Base-by-base conservation (phyloP, 2,797 vertebrate genomes). In the Tolypeutes matacus region DNA sequence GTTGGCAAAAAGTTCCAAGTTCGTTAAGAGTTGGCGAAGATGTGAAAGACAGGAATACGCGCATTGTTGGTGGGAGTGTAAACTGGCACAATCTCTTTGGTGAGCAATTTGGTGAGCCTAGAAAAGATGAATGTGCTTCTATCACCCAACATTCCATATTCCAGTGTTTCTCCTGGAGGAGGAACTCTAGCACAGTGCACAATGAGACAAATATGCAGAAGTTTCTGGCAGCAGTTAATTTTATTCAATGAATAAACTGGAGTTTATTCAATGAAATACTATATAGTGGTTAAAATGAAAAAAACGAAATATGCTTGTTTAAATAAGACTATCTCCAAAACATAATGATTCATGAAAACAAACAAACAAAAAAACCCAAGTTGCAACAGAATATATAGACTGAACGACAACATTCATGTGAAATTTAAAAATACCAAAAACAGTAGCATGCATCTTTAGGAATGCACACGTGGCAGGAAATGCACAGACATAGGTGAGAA, bases 281-380 rank as follows among this genome's bases (percentile, higher is more conserved):
- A 94, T 49, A 56, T 3, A 51, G 77, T 64, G 62, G 81, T 67
- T 87, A 95, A 94, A 85, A 88, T 18, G 88, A 95, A 88, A 2
- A 2, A 29, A 73, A 31, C 73, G 80, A 49, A 60, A 64, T 6
- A 46, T 10, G 46, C 62, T 88, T 85, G 75, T 49, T 62, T 73
- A 64, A 81, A 84, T 39, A n/a, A 1, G 67, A 73, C 62, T 34
- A 1, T 76, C 80, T 84, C 91, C 36, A 82, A 94, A 65, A 78
- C 36, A 56, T 23, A 65, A 88, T 13, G 64, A 73, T 2, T 56
- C 53, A 25, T 31, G 9, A 20, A 39, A 21, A 27, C 58, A 64
- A 64, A 39, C 39, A 39, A 39, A 39, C 39, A 39, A 39, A 39
- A 39, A 39, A 39, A 39, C 7, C 39, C 39, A 39, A 53, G 56